Conservation (phyloP, 1,140 invertebrate species). For the Trachymyrmex septentrionalis region DNA sequence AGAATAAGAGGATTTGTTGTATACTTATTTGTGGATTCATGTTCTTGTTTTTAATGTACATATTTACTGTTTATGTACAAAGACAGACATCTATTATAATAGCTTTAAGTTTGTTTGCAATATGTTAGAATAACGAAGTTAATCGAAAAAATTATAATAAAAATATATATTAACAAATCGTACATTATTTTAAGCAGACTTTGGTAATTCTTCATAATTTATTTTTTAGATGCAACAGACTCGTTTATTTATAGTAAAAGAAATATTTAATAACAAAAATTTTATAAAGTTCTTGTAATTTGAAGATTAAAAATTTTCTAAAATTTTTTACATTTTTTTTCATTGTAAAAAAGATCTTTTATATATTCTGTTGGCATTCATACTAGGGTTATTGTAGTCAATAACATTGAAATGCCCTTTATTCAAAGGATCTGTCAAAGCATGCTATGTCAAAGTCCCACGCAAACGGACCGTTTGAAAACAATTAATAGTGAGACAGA, state of each 20-base stretch:
- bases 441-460: not conserved
- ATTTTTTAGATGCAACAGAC: no score
- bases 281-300: not conserved
- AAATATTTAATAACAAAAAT: not conserved
- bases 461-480: constrained; percentile 4
- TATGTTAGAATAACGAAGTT: no score
- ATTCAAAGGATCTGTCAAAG: not conserved
- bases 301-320: not conserved
- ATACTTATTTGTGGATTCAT: not conserved
- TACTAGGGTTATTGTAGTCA: not conserved
- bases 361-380: not conserved
- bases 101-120: not conserved
- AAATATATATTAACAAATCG: no score
- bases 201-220: no score
- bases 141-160: no score
- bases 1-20: not conserved
- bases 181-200: no score
- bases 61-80: not conserved
- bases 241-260: no score
- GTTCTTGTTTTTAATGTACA: not conserved
- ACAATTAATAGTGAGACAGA: constrained; percentile 71
- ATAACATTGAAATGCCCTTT: not conserved
- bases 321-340: not conserved
- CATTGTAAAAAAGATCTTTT: not conserved
- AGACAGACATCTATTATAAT: not conserved